Conservation (phyloP, 2,888 invertebrate genomes). For the Lasioglossum leucozonium region DNA sequence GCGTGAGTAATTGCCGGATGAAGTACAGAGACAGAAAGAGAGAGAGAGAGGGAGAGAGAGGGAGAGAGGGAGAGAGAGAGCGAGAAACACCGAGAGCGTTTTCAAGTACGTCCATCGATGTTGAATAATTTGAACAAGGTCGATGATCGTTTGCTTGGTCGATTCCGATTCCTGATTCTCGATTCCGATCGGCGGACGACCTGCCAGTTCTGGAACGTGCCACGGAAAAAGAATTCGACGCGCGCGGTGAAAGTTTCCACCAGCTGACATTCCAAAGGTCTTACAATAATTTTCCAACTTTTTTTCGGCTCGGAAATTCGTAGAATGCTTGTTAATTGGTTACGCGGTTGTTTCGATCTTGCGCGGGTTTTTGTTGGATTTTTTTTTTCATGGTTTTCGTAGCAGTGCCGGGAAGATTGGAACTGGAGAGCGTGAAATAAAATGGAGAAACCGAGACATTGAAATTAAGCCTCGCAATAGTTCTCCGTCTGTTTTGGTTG, state of each 20-base stretch:
- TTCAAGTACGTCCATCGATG: conserved; percentile 49
- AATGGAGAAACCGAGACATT: not conserved
- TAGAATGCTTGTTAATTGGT: not conserved
- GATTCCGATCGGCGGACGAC: conserved; percentile 13
- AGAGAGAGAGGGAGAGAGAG: not conserved
- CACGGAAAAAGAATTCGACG: conserved; percentile 17
- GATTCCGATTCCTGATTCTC: conserved; percentile 12
- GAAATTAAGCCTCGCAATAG: not conserved
- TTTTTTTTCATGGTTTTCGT: too few species aligned
- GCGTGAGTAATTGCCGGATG: conserved; percentile 1
- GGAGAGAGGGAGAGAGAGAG: too few species aligned
- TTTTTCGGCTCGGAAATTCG: not conserved
- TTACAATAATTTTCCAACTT: not conserved
- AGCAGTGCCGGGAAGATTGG: not conserved
- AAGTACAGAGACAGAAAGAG: not conserved
- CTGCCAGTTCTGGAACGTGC: not conserved
- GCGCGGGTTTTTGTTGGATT: not conserved
- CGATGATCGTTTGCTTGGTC: conserved; percentile 5
- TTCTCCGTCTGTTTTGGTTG: not conserved
- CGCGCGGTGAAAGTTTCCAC: conserved; percentile 25
- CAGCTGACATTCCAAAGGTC: conserved; percentile 3
- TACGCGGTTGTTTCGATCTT: not conserved
- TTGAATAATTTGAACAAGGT: conserved; percentile 46
- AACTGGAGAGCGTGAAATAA: not conserved
- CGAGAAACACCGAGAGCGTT: too few species aligned